Percentiles rank a stretch among this genome's conserved stretches.
These are phyloP conservation scores for Cryptus armator DNA, from an alignment of 2,888 invertebrate genomes.

Conservation along the genomic window DNA sequence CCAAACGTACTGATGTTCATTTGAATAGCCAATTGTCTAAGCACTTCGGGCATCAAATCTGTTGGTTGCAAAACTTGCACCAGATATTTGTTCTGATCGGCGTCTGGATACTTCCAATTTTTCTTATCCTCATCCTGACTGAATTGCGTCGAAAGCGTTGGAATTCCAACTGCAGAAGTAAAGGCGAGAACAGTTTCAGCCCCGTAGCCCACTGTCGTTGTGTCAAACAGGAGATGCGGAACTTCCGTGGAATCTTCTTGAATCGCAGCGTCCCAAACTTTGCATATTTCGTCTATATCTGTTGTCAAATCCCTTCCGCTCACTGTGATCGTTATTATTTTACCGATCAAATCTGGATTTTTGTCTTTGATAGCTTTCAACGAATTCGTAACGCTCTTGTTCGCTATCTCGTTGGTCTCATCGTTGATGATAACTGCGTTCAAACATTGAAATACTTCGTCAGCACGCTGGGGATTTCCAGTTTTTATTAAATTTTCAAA, in stretches of 20 bases:
- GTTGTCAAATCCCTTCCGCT: conserved; percentile 76
- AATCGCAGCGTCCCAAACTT: conserved; percentile 76
- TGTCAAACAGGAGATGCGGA: conserved; percentile 93
- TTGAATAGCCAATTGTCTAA: conserved; percentile 92
- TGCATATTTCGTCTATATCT: conserved; percentile 77
- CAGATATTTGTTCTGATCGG: conserved; percentile 90
- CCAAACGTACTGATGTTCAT: conserved; percentile 95
- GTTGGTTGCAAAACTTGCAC: conserved; percentile 95
- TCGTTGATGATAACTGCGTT: conserved; percentile 81
- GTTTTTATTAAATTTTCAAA: too few relatives aligned
- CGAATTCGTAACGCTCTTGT: conserved; percentile 78
- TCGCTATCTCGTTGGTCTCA: conserved; percentile 77
- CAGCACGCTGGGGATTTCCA: not conserved
- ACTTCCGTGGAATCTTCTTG: conserved; percentile 87
- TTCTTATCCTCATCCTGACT: conserved; percentile 94
- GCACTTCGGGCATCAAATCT: conserved; percentile 93
- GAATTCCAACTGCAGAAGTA: conserved; percentile 91
- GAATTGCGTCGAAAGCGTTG: conserved; percentile 94
- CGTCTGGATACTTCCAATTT: conserved; percentile 92
- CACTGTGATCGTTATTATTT: conserved; percentile 75
- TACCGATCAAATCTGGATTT: conserved; percentile 76
- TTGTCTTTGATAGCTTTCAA: conserved; percentile 76
- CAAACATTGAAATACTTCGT: not conserved
- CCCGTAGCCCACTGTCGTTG: conserved; percentile 92
- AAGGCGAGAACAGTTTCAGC: conserved; percentile 95